Evolutionary conservation across 2,888 invertebrate genomes (phyloP).

Genomic region (Carterocephalus palaemon): DNA sequence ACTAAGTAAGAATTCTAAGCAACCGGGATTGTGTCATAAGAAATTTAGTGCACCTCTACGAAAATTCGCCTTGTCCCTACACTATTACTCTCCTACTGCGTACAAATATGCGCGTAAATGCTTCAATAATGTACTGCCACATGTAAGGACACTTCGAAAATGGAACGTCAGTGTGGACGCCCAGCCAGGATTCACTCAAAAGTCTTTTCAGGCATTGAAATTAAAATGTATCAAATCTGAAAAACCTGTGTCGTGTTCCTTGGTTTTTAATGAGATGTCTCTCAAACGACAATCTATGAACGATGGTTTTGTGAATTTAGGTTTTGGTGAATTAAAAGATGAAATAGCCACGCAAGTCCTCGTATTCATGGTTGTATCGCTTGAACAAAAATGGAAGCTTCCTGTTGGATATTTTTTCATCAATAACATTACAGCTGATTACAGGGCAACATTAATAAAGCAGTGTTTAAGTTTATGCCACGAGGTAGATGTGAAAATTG

Average conservation of each 20-base stretch:
- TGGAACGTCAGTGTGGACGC: background rate
- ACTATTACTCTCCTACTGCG: background rate
- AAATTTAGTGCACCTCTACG: too few relatives aligned
- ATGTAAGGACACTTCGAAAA: background rate
- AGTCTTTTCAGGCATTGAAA: background rate
- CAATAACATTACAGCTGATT: background rate
- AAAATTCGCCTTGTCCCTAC: background rate
- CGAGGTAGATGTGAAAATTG: background rate
- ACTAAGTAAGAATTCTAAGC: too few relatives aligned
- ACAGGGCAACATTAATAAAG: slow-evolving; percentile 7
- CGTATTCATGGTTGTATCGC: slow-evolving; percentile 5
- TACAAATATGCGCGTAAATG: background rate
- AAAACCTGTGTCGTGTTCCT: background rate
- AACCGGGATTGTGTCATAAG: too few relatives aligned
- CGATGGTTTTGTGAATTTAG: background rate
- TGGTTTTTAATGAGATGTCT: background rate
- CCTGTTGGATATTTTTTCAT: slow-evolving; percentile 10
- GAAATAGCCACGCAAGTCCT: background rate
- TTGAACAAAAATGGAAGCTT: slow-evolving; percentile 2
- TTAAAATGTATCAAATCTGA: background rate
- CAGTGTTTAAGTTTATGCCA: background rate
- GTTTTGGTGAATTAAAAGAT: background rate
- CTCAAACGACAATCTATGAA: background rate
- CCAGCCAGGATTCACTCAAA: background rate
- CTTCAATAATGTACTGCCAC: background rate